phyloP scores from a whole-genome alignment of 2,888 invertebrate species.

The Zonitis immaculata region DNA sequence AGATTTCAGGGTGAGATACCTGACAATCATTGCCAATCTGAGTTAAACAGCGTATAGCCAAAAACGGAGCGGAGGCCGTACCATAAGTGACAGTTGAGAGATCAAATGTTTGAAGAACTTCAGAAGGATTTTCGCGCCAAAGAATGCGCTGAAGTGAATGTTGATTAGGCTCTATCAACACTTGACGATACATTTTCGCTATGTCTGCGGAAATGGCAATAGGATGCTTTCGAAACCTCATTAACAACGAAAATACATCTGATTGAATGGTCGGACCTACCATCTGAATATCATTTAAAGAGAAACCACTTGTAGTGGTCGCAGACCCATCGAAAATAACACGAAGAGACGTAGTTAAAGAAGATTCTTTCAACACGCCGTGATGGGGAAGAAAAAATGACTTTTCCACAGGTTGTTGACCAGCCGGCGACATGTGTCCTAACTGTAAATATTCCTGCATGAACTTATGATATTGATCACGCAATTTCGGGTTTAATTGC shows the following conservation, averaged over 20 bases:
- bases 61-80: slow-evolving; percentile 15
- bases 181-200: slow-evolving; percentile 23
- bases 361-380: slow-evolving; percentile 10
- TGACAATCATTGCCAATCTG: no score
- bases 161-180: slow-evolving; percentile 12
- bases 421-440: no score
- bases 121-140: slow-evolving; percentile 7
- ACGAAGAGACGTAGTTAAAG: slow-evolving; percentile 10
- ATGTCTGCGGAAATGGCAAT: slow-evolving; percentile 18
- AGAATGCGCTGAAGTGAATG: slow-evolving; percentile 19
- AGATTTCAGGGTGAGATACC: no score
- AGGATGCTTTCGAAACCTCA: slow-evolving; percentile 15
- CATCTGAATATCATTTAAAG: slow-evolving; percentile 13
- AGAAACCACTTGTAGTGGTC: slow-evolving; percentile 6
- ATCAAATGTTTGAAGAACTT: slow-evolving; percentile 9
- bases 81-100: slow-evolving; percentile 22
- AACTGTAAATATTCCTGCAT: background rate
- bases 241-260: slow-evolving; percentile 16
- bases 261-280: slow-evolving; percentile 17
- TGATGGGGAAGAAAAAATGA: slow-evolving; percentile 14
- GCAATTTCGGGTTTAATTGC: no score
- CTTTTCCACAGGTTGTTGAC: background rate
- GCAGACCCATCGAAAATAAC: slow-evolving; percentile 18
- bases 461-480: background rate
- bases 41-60: slow-evolving; percentile 21